phyloP scores from a whole-genome alignment of 2,113 vertebrate species.

The Paraplagusia blochii region DNA sequence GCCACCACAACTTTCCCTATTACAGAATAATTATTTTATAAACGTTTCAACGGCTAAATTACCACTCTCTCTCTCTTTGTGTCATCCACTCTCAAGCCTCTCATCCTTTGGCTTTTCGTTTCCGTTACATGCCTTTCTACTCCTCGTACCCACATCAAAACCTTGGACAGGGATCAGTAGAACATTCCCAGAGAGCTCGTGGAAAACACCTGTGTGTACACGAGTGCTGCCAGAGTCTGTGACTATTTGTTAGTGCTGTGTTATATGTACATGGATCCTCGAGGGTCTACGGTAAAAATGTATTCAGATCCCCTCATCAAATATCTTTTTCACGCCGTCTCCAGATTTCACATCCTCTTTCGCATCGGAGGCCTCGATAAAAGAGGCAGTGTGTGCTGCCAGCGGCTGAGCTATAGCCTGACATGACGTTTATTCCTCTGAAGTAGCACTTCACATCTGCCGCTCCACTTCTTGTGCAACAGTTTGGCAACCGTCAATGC shows the following conservation, averaged over 20 bases:
- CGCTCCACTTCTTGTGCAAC: slow-evolving; percentile 43
- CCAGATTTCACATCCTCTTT: slow-evolving; percentile 73
- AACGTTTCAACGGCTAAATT: slow-evolving; percentile 32
- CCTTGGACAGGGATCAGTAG: slow-evolving; percentile 65
- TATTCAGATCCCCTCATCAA: slow-evolving; percentile 61
- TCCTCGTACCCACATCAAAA: slow-evolving; percentile 71
- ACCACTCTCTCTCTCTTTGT: slow-evolving; percentile 11
- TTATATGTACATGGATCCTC: slow-evolving; percentile 71
- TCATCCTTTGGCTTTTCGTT: slow-evolving; percentile 50
- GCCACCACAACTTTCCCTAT: slow-evolving; percentile 33
- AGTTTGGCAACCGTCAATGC: slow-evolving; percentile 34
- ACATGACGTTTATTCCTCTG: slow-evolving; percentile 62
- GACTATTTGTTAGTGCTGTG: slow-evolving; percentile 66
- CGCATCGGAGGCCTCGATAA: slow-evolving; percentile 65
- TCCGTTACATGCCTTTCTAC: slow-evolving; percentile 59
- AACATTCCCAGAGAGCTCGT: slow-evolving; percentile 64
- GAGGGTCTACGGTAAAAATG: slow-evolving; percentile 59
- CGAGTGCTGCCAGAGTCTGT: slow-evolving; percentile 52
- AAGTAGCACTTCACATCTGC: slow-evolving; percentile 57
- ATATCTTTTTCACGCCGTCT: slow-evolving; percentile 66
- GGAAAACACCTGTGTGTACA: slow-evolving; percentile 69
- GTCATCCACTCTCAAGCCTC: slow-evolving; percentile 36
- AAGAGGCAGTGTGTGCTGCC: slow-evolving; percentile 61
- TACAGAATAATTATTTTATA: slow-evolving; percentile 33
- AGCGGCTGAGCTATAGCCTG: slow-evolving; percentile 32